Evolutionary conservation across 2,888 invertebrate species (phyloP), one percentile per base, ranked within the genome.

Genomic region (Volucella bombylans): DNA sequence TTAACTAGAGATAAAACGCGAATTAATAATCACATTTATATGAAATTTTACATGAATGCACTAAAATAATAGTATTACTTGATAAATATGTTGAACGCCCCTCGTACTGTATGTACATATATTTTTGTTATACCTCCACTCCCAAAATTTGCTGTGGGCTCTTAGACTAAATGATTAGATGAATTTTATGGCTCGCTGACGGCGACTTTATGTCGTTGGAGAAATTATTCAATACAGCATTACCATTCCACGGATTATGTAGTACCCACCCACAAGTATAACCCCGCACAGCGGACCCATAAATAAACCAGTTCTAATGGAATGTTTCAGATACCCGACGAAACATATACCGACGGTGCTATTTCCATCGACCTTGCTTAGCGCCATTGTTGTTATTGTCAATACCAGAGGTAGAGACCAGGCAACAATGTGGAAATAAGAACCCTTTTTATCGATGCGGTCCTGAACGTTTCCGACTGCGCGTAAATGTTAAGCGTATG

Each of bases 321-420:
- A 93, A 88, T 95, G 95, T 92, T 96, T 96, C 18, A 94, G 92
- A 89, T 96, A 96, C 4, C 98, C 97, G 38, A 98, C 97, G 91
- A 98, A 98, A 92, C 99, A 99, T 87, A 98, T 96, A 11, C 98
- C 98, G 11, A 96, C 96, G 54, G 97, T 94, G 87, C 97, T 97
- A 90, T 97, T 97, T 4, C 97, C 98, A 91, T 98, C 98, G 62
- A 98, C 96, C 93, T 97, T 95, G 3, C 97, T 96, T 50, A 97
- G 93, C 0, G 97, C 97, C 95, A 98, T 95, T 2, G 97, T 96
- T 0, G 96, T 95, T 52, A 98, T 97, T 0, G 97, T 97, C 52
- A 98, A 92, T 8, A 98, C 95, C 15, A 98, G 92, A 0, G 98
- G 98, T 6, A 97, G 91, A 38, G 97, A 96, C 98, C 98, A 98